phyloP scores from a whole-genome alignment of 2,888 invertebrate species.

The Andrena bucephala region DNA sequence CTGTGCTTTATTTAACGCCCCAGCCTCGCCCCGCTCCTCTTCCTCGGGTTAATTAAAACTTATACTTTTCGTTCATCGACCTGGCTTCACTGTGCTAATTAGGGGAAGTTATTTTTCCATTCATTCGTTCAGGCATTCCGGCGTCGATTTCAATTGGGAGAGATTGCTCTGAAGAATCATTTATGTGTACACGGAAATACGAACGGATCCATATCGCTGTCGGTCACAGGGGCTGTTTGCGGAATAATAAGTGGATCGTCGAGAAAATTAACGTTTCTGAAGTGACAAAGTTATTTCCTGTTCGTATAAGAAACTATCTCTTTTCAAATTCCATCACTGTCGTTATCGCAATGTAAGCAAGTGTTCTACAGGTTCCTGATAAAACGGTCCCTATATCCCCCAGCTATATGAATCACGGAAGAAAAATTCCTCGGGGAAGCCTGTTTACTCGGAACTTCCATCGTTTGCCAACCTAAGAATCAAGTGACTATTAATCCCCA shows the following conservation, averaged over 20 bases:
- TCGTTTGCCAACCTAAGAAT: slow-evolving; percentile 5
- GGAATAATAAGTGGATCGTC: no score
- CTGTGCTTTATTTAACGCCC: slow-evolving; percentile 36
- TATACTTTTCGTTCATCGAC: slow-evolving; percentile 11
- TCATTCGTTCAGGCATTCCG: background rate
- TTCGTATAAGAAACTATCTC: background rate
- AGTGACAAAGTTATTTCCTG: background rate
- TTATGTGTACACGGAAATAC: background rate
- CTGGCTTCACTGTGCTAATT: slow-evolving; percentile 26
- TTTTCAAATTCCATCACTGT: background rate
- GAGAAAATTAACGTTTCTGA: background rate
- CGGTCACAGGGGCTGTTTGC: no score
- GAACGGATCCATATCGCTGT: no score
- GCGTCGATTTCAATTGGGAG: background rate
- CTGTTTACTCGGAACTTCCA: slow-evolving; percentile 9
- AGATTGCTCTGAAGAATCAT: slow-evolving; percentile 6
- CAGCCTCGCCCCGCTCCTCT: background rate
- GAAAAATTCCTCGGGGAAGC: background rate
- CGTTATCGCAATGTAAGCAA: background rate
- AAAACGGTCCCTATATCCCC: background rate
- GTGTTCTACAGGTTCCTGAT: background rate
- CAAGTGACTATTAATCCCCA: slow-evolving; percentile 32
- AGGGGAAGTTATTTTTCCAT: slow-evolving; percentile 41
- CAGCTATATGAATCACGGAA: background rate
- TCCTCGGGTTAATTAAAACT: slow-evolving; percentile 46